Evolutionary conservation across 2,888 invertebrate genomes (phyloP).

Genomic region (Acleris cristana): DNA sequence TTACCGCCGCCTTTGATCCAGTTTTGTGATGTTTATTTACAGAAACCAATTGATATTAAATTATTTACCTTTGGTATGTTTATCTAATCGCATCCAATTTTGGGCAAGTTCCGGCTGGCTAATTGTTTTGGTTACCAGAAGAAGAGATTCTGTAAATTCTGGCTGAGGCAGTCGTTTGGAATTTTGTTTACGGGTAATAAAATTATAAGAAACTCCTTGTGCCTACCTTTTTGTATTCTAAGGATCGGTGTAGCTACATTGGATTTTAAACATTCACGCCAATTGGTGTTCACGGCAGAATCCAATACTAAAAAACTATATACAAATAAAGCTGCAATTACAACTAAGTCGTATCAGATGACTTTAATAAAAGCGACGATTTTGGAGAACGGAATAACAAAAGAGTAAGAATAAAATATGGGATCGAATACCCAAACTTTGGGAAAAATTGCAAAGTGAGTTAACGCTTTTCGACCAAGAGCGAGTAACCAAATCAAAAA

Average conservation of each 20-base stretch:
- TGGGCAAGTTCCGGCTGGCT: not conserved
- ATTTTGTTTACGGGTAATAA: not conserved
- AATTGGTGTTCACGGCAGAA: not conserved
- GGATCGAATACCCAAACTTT: slow-evolving; percentile 19
- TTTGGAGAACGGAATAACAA: slow-evolving; percentile 3
- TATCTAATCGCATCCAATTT: slow-evolving; percentile 22
- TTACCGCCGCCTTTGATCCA: slow-evolving; percentile 32
- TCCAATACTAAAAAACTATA: slow-evolving; percentile 5
- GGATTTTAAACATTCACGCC: slow-evolving; percentile 15
- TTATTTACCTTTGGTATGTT: slow-evolving; percentile 17
- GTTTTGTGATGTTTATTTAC: slow-evolving; percentile 35
- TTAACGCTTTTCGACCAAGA: slow-evolving; percentile 8
- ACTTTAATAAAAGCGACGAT: not conserved
- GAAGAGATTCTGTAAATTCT: not conserved
- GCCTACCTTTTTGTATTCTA: slow-evolving; percentile 1
- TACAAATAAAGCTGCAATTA: slow-evolving; percentile 5
- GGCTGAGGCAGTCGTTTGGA: not conserved
- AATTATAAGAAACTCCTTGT: not conserved
- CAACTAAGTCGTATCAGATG: slow-evolving; percentile 2
- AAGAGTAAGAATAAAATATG: slow-evolving; percentile 15
- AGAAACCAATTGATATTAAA: slow-evolving; percentile 23
- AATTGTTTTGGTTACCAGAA: not conserved
- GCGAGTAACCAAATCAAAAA: slow-evolving; percentile 35
- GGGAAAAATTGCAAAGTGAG: slow-evolving; percentile 21
- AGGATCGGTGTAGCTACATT: not conserved